Evolutionary conservation across 2,797 vertebrate genomes (phyloP), one percentile per base, ranked within the genome.

Genomic region (Pseudopleuronectes americanus): DNA sequence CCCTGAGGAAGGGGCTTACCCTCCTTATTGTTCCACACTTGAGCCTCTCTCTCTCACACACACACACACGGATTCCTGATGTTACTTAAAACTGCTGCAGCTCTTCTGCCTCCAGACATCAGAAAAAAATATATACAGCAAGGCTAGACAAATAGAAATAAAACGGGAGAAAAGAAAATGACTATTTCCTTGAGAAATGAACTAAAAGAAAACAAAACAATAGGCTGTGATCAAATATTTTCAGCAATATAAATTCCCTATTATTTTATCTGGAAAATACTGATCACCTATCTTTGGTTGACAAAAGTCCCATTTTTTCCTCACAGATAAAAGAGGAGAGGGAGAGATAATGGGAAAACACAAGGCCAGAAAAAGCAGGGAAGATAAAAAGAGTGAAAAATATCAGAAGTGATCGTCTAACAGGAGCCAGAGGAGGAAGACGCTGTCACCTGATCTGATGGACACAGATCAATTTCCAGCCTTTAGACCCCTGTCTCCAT

Each of bases 391-490:
- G 64, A 73, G 17, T 16, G 41, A 67, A 62, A 57, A 56, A 77
- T 71, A 75, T 84, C 63, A 83, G 69, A 74, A 38, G 76, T 76
- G 80, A 85, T 83, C 78, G 24, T 75, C 62, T 71, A 53, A 82
- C 84, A 87, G 74, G 73, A 84, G 74, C 56, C 72, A 85, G 53
- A 68, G 69, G 74, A 84, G 61, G 61, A 36, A 67, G 70, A 69
- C 28, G 66, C 57, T 7, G 83, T 81, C 74, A 89, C 76, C 53
- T 77, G 88, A 88, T 87, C 86, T 78, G 81, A 83, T 74, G 77
- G 85, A 81, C 86, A 61, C 24, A 24, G 87, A 90, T 92, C 76
- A 6, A 73, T 86, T 87, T 87, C 83, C 68, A 65, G 73, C 54
- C 66, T 48, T 48, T 24, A 80, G 85, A 84, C 54, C 60, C 3